These are phyloP conservation scores for Pseudorectes ferrugineus DNA, from an alignment of 2,113 vertebrate genomes.

Conservation along the genomic window DNA sequence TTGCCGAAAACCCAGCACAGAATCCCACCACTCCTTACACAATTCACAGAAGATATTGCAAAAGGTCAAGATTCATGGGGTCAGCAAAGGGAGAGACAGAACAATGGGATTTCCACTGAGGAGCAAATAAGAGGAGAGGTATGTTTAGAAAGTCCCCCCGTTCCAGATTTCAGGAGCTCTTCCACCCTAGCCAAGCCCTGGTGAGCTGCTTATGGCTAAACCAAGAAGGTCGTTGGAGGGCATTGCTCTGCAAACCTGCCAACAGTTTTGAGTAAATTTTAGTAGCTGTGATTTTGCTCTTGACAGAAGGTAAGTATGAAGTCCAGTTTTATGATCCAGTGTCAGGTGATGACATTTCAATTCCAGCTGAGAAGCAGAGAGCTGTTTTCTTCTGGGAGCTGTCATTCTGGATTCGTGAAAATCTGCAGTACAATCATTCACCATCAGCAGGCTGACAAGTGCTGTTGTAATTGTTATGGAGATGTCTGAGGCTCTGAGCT, in stretches of 20 bases:
- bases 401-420: neutral
- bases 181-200: neutral
- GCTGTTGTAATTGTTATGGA: neutral
- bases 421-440: neutral
- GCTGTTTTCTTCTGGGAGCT: neutral
- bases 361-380: neutral
- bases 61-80: neutral
- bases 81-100: neutral
- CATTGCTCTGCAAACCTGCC: neutral
- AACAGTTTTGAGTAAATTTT: neutral
- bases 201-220: neutral
- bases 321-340: neutral
- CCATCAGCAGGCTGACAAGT: neutral
- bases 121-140: neutral
- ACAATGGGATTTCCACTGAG: neutral
- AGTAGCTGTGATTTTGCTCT: neutral
- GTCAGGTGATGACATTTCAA: neutral
- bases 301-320: neutral
- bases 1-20: neutral
- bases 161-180: neutral
- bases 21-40: neutral
- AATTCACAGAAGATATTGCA: neutral
- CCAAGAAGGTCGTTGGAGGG: neutral
- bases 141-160: accelerated
- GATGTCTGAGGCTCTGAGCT: neutral